Evolutionary conservation across 2,113 vertebrate genomes (phyloP).

Genomic region (Oxygymnocypris stewartii): DNA sequence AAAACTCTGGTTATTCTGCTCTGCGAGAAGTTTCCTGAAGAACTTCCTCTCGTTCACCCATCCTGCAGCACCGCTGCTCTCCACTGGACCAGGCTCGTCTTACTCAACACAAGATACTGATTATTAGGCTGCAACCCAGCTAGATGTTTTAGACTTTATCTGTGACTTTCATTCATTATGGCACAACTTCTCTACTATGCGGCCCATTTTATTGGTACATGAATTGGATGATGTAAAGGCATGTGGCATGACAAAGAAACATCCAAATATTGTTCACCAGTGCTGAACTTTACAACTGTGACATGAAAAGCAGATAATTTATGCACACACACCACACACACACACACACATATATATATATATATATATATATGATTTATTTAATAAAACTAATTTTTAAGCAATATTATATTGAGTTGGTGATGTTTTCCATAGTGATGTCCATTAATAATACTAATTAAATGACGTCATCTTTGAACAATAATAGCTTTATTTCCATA

Average conservation of each 20-base stretch:
- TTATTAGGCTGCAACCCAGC: not conserved
- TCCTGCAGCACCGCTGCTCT: conserved; percentile 29
- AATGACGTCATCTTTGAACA: no score
- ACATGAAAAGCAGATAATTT: not conserved
- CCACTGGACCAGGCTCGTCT: conserved; percentile 40
- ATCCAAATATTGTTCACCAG: not conserved
- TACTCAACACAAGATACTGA: not conserved
- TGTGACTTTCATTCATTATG: not conserved
- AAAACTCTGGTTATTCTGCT: conserved; percentile 33
- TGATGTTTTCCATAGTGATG: no score
- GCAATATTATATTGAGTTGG: no score
- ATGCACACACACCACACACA: no score
- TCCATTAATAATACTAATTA: no score
- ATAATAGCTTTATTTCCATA: no score
- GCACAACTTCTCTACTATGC: not conserved
- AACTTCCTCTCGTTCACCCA: conserved; percentile 42
- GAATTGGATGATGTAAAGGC: not conserved
- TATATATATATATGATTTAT: no score
- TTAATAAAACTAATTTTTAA: no score
- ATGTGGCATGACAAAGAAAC: not conserved
- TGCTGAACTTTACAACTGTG: not conserved
- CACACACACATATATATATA: no score
- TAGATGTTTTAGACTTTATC: not conserved
- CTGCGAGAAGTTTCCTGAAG: conserved; percentile 45
- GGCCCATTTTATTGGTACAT: not conserved